phyloP scores from a whole-genome alignment of 2,113 vertebrate genomes.

The Coptodon rendalli region DNA sequence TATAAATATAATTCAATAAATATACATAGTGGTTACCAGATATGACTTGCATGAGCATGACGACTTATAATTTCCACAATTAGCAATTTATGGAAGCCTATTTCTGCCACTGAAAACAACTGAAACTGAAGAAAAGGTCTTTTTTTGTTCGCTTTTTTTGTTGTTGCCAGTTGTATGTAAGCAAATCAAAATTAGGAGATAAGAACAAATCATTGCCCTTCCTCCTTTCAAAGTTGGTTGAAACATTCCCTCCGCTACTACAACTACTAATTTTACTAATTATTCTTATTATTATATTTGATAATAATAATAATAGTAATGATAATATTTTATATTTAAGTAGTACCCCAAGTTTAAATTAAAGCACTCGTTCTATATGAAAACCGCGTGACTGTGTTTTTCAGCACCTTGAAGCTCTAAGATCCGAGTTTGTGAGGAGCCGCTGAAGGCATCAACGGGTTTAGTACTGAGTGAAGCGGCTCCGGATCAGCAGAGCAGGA shows the following conservation, averaged over 20 bases:
- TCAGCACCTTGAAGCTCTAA: rapidly evolving
- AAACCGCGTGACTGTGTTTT: not conserved
- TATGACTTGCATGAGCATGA: not conserved
- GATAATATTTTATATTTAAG: not conserved
- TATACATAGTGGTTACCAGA: not conserved
- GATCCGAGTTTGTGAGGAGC: not conserved
- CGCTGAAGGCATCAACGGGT: not conserved
- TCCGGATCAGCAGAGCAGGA: not conserved
- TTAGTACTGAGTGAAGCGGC: not conserved
- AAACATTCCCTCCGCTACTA: not conserved
- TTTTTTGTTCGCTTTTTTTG: not conserved
- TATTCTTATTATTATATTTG: not conserved
- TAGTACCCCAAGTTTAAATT: not conserved
- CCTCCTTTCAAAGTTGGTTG: not conserved
- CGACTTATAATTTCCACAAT: not conserved
- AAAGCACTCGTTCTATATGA: not conserved
- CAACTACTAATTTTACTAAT: not conserved
- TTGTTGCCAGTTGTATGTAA: not conserved
- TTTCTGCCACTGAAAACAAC: not conserved
- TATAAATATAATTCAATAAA: not conserved
- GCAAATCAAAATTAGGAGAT: not conserved
- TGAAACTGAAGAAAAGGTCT: not conserved
- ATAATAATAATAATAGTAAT: not conserved
- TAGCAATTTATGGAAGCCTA: not conserved
- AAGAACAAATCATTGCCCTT: not conserved